Base-by-base conservation (phyloP, 2,888 invertebrate genomes). In the Orthosia gracilis region DNA sequence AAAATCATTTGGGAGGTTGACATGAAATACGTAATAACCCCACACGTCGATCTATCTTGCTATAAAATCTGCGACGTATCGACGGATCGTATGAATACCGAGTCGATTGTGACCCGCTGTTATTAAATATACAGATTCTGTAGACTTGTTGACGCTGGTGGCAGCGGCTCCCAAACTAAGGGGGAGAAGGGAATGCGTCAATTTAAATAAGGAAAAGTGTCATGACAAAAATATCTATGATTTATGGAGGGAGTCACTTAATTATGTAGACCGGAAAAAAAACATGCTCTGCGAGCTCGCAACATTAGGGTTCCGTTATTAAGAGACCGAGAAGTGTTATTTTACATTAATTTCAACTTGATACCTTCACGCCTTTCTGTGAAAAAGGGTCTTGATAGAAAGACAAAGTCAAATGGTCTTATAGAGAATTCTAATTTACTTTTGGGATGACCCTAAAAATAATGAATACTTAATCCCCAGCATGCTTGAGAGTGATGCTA, bases 91-190 rank as follows among this genome's bases (percentile, higher is more conserved):
- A 80, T 73, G 75, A 80, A 84, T 79, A 83, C 57, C 13, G 52
- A 73, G 55, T 59, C 52, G 23, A 63, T 80, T 66, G 58, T 63
- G 61, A 15, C 40, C 49, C 45, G 63, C 50, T 15, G 65, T 55
- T 83, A 80, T 84, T 79, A 80, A 52, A 47, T 67, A 69, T 57
- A 80, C 65, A 63, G 69, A 70, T 57, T 77, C 55, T 26, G 74
- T 59, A 80, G 80, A 84, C 84, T 80, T 59, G 62, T 80, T 74
- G 80, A 80, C 80, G 84, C 80, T 84, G 47, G 13, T 4, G 49
- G 2, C 81, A 59, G 57, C 11, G 69, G 45, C 18, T 73, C 58
- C 3, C 79, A 78, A 84, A 57, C 17, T 59, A 7, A 50, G 50
- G 13, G 3, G 3, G 12, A 54, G 17, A 7, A 15, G 18, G 5